These are phyloP conservation scores for Chamaetylas fuelleborni DNA, from an alignment of 2,113 vertebrate genomes.

Conservation along the genomic window DNA sequence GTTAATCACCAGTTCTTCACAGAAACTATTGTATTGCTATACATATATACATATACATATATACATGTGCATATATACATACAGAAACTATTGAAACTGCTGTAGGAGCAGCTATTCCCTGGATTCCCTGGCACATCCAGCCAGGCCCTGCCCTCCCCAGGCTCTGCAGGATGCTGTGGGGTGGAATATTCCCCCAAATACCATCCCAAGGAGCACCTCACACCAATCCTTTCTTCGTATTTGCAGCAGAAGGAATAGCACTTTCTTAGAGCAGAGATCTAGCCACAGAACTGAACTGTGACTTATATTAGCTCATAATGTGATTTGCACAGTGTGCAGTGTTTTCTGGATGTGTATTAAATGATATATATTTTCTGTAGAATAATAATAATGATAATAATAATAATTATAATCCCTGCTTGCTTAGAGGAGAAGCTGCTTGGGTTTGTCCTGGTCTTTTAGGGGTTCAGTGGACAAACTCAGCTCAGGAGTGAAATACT, in stretches of 20 bases:
- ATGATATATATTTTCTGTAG: not conserved
- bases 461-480: not conserved
- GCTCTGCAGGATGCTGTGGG: not conserved
- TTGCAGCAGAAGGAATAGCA: not conserved
- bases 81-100: too few species aligned
- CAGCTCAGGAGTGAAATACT: not conserved
- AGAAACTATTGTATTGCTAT: too few species aligned
- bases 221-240: not conserved
- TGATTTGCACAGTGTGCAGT: not conserved
- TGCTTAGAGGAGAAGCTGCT: not conserved
- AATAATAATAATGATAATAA: not conserved
- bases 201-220: not conserved
- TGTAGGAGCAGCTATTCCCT: not conserved
- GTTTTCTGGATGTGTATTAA: not conserved
- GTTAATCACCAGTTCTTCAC: not conserved
- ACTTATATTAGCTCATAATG: not conserved
- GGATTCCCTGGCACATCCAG: not conserved
- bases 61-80: too few species aligned
- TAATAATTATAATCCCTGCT: not conserved
- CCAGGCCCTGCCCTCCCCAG: not conserved
- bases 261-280: not conserved
- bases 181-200: not conserved
- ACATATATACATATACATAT: too few species aligned
- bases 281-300: not conserved
- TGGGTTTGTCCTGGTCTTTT: not conserved